These are phyloP conservation scores for Muscidifurax raptorellus DNA, from an alignment of 1,140 invertebrate genomes.

Conservation along the genomic window DNA sequence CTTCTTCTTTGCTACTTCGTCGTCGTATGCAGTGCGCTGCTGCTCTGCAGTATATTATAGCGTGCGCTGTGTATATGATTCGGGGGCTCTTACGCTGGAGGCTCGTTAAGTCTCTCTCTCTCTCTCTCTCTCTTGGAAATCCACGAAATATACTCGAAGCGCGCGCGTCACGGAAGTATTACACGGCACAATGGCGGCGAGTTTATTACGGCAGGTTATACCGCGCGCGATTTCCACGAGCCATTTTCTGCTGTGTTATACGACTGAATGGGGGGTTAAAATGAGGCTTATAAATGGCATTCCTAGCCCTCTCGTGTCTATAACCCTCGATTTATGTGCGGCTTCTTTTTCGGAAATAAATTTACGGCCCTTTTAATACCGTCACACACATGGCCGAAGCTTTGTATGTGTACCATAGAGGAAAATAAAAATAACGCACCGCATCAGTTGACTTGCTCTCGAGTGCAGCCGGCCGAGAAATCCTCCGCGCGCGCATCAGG, in stretches of 20 bases:
- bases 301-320: background rate
- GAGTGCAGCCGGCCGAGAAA: background rate
- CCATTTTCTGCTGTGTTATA: background rate
- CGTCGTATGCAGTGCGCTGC: background rate
- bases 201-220: conserved; percentile 25
- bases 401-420: background rate
- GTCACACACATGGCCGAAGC: no score
- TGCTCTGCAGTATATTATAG: background rate
- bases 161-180: background rate
- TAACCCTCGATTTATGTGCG: background rate
- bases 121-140: background rate
- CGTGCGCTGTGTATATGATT: background rate
- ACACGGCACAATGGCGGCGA: conserved; percentile 4
- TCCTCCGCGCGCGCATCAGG: background rate
- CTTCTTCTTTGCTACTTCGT: no score
- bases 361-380: conserved; percentile 24
- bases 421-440: no score
- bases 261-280: background rate
- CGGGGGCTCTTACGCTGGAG: background rate
- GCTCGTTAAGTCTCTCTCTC: background rate
- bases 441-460: background rate
- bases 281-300: conserved; percentile 27
- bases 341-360: conserved; percentile 32
- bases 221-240: conserved; percentile 7
- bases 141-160: conserved; percentile 8